These are phyloP conservation scores for Cheilosia scutellata DNA, from an alignment of 2,888 invertebrate species.

Conservation along the genomic window DNA sequence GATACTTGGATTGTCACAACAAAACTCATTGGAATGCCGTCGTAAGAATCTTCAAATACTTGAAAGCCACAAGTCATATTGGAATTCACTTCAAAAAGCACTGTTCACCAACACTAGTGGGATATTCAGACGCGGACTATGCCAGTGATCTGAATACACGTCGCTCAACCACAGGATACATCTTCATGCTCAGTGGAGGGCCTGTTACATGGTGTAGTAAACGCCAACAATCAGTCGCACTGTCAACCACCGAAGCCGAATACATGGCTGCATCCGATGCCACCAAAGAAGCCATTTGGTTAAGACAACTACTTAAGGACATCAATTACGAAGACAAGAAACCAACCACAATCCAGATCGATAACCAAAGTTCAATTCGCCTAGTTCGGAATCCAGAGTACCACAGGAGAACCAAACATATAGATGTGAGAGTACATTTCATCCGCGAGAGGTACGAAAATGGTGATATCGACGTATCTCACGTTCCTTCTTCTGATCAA, in stretches of 20 bases:
- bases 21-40: constrained; percentile 45
- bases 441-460: constrained; percentile 27
- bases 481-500: background rate
- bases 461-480: background rate
- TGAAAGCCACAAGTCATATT: constrained; percentile 4
- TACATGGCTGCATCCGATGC: constrained; percentile 78
- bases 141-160: constrained; percentile 63
- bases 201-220: constrained; percentile 78
- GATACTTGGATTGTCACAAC: constrained; percentile 9
- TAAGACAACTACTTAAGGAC: constrained; percentile 66
- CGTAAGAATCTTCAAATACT: constrained; percentile 46
- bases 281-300: constrained; percentile 78
- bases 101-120: background rate
- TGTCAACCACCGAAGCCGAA: constrained; percentile 79
- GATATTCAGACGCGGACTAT: background rate
- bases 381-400: constrained; percentile 52
- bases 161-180: constrained; percentile 73
- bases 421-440: constrained; percentile 47
- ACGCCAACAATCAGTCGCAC: constrained; percentile 78
- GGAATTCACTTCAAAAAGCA: constrained; percentile 6
- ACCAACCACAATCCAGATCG: constrained; percentile 76
- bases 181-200: constrained; percentile 75
- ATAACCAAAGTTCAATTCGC: constrained; percentile 73
- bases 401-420: constrained; percentile 61
- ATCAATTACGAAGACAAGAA: constrained; percentile 51